Evolutionary conservation across 2,113 vertebrate genomes (phyloP).

Genomic region (Fulica atra): DNA sequence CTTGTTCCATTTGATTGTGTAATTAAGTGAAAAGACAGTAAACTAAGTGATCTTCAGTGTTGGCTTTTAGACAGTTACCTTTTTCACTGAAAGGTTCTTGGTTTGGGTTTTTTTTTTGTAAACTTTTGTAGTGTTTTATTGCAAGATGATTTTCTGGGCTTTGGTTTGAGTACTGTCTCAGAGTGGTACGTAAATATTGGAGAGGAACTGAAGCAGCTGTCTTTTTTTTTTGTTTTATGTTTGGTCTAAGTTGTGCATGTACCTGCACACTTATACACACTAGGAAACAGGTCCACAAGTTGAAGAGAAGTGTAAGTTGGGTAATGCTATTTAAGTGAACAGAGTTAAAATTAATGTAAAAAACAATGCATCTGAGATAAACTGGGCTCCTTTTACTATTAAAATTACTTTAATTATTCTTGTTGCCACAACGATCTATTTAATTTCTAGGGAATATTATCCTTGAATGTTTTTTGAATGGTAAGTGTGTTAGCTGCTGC

Average conservation of each 20-base stretch:
- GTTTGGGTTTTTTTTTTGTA: not conserved
- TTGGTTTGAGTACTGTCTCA: not conserved
- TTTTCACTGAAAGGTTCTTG: not conserved
- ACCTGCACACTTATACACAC: rapidly evolving
- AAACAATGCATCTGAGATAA: not conserved
- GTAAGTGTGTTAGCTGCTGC: not conserved
- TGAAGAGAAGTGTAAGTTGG: not conserved
- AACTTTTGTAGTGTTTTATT: not conserved
- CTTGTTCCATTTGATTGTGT: not conserved
- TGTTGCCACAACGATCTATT: not conserved
- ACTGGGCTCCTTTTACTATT: not conserved
- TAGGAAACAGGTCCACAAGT: not conserved
- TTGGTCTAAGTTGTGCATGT: not conserved
- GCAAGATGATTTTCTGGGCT: not conserved
- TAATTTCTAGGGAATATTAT: not conserved
- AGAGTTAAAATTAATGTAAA: not conserved
- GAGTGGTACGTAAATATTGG: not conserved
- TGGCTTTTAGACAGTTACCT: not conserved
- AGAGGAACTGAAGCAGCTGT: not conserved
- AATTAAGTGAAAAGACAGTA: not conserved
- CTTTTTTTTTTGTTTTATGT: not conserved
- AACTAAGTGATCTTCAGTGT: not conserved
- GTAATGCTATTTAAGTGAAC: not conserved
- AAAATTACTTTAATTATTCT: not conserved
- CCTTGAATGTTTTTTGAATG: not conserved